These are phyloP conservation scores for Dicentrarchus labrax DNA, from an alignment of 2,113 vertebrate species.

Conservation along the genomic window DNA sequence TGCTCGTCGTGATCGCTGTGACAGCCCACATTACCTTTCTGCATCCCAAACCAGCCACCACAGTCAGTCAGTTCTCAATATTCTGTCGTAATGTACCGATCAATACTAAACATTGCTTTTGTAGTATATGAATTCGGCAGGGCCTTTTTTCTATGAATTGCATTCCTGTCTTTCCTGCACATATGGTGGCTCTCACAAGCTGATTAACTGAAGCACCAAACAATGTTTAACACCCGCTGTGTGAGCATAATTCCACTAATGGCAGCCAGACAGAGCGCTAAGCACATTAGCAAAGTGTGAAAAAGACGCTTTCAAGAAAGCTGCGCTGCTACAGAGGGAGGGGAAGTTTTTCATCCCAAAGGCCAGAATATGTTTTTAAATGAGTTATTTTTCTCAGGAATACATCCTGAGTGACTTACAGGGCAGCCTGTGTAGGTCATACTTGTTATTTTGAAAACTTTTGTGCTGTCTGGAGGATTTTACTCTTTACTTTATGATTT, in stretches of 20 bases:
- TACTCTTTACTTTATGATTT: not conserved
- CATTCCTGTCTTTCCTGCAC: not conserved
- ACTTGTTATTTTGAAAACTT: not conserved
- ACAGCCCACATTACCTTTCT: too few relatives aligned
- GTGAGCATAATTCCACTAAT: conserved; percentile 55
- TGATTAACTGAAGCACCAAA: conserved; percentile 62
- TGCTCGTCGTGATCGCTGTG: not conserved
- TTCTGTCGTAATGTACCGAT: not conserved
- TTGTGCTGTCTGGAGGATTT: not conserved
- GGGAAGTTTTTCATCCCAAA: not conserved
- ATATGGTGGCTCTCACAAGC: conserved; percentile 29
- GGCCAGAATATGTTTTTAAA: not conserved
- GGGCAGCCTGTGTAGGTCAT: not conserved
- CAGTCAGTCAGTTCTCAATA: not conserved
- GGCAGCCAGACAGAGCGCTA: conserved; percentile 50
- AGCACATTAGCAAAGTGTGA: conserved; percentile 55
- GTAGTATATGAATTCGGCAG: not conserved
- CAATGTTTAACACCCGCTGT: conserved; percentile 56
- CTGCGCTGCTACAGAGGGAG: not conserved
- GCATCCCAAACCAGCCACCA: not conserved
- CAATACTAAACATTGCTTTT: not conserved
- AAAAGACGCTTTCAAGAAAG: conserved; percentile 26
- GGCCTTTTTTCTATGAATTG: not conserved
- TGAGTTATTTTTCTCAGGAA: not conserved
- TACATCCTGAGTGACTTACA: not conserved